Evolutionary conservation across 1,140 invertebrate genomes (phyloP), one percentile per base, ranked within the genome.

Genomic region (Oscheius sp.): DNA sequence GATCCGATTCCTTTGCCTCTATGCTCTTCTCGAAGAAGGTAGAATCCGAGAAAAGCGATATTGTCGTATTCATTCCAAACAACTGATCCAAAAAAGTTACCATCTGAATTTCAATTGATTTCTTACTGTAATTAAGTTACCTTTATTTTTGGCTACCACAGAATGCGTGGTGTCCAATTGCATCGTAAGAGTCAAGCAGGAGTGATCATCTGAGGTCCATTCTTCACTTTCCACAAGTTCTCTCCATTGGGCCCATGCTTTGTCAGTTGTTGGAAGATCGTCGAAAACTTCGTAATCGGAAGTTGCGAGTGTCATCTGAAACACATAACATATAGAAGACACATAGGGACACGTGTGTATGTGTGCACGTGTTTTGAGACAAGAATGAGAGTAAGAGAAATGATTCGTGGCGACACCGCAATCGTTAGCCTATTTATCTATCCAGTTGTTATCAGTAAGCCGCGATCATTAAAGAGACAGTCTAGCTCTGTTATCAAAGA

Each of bases 41-140:
- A 71, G 45, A 71, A 71, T 42, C 68, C 68, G 10, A 71, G 29
- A 23, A 35, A 71, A 3, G 63, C 64, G 20, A 71, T 34, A 18
- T 49, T 45, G 38, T 62, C 59, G 32, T 63, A 71, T 35, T 71
- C 68, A 55, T 71, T 71, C 68, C 68, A 71, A 23, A 71, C 62
- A 32, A 71, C 68, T n/a, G 18, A 38, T 15, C 59, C 68, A 3
- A 71, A n/a, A 18, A 46, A 38, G 13, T 62, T 63, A 20, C 59
- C 31, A 3, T 64, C 68, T 46, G 42, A 66, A 66, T 13, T 20
- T 28, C 26, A 28, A 28, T 4, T n/a, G n/a, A n/a, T n/a, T n/a
- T n/a, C n/a, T n/a, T n/a, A n/a, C n/a, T n/a, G n/a, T n/a, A n/a
- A n/a, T 4, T 10, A 4, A 34, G 23, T 15, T 62, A 62, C 59